phyloP scores from a whole-genome alignment of 2,113 vertebrate genomes.

The Grammomys surdaster region DNA sequence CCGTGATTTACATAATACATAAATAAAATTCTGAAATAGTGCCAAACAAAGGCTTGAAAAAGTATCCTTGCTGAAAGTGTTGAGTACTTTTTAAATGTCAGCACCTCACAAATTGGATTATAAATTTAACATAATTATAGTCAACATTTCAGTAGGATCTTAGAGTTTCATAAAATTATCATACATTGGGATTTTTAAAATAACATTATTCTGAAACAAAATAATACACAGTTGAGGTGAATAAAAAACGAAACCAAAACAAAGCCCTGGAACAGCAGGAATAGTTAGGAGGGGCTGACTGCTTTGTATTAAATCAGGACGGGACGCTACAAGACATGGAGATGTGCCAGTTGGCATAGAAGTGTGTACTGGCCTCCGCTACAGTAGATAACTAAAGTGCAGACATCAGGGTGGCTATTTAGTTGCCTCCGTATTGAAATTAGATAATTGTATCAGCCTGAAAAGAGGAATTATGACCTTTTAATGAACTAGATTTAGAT shows the following conservation, averaged over 20 bases:
- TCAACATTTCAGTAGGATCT: conserved; percentile 11
- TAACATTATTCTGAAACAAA: conserved; percentile 43
- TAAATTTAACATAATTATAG: conserved; percentile 27
- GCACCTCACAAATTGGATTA: conserved; percentile 21
- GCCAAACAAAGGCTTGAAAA: conserved; percentile 26
- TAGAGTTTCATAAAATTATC: background rate
- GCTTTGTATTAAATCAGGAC: conserved; percentile 10
- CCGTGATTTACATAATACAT: conserved; percentile 17
- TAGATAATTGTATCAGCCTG: background rate
- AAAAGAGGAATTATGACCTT: conserved; percentile 24
- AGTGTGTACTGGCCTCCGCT: background rate
- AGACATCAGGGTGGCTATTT: conserved; percentile 14
- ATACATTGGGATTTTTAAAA: background rate
- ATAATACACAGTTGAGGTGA: conserved; percentile 12
- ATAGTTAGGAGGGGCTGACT: background rate
- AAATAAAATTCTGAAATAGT: conserved; percentile 50
- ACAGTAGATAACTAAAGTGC: background rate
- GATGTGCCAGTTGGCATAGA: background rate
- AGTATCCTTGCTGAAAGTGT: background rate
- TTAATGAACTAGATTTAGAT: conserved; percentile 9
- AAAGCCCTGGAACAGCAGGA: background rate
- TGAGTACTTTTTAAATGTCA: conserved; percentile 47
- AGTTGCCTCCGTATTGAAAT: conserved; percentile 38
- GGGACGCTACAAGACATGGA: background rate
- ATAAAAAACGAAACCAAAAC: background rate